phyloP scores from a whole-genome alignment of 2,888 invertebrate species.

The Morpho helenor region DNA sequence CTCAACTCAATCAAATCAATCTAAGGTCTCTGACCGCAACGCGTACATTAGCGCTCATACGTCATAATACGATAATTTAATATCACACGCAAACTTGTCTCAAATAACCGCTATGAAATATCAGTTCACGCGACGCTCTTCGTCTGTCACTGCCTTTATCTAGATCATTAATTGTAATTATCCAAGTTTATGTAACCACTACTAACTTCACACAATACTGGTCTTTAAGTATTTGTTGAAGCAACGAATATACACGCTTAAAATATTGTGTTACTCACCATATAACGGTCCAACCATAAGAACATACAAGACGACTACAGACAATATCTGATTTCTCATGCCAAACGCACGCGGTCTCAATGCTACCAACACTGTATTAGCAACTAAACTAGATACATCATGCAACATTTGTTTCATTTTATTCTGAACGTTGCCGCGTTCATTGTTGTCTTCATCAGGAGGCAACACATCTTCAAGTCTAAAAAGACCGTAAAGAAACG shows the following conservation, averaged over 20 bases:
- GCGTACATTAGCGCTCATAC: conserved; percentile 16
- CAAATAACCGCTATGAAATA: conserved; percentile 8
- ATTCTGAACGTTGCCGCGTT: conserved; percentile 31
- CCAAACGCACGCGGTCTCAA: conserved; percentile 49
- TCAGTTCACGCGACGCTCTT: conserved; percentile 5
- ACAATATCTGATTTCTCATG: conserved; percentile 58
- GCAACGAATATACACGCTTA: not conserved
- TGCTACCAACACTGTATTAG: conserved; percentile 62
- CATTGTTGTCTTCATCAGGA: conserved; percentile 26
- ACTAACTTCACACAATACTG: conserved; percentile 1
- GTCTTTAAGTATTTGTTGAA: not conserved
- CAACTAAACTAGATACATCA: conserved; percentile 56
- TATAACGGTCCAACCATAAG: conserved; percentile 73
- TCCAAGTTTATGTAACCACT: conserved; percentile 2
- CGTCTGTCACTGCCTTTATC: not conserved
- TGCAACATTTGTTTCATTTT: conserved; percentile 37
- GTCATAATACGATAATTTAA: conserved; percentile 21
- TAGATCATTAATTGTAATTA: conserved; percentile 2
- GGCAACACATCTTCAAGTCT: conserved; percentile 58
- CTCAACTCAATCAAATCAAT: not conserved
- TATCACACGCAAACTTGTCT: conserved; percentile 15
- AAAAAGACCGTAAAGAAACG: conserved; percentile 59
- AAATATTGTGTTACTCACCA: conserved; percentile 46
- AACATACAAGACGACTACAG: conserved; percentile 59
- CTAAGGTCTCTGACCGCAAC: conserved; percentile 21